Evolutionary conservation across 2,797 vertebrate genomes (phyloP), one percentile per base, ranked within the genome.

Genomic region (Urocyon cinereoargenteus): DNA sequence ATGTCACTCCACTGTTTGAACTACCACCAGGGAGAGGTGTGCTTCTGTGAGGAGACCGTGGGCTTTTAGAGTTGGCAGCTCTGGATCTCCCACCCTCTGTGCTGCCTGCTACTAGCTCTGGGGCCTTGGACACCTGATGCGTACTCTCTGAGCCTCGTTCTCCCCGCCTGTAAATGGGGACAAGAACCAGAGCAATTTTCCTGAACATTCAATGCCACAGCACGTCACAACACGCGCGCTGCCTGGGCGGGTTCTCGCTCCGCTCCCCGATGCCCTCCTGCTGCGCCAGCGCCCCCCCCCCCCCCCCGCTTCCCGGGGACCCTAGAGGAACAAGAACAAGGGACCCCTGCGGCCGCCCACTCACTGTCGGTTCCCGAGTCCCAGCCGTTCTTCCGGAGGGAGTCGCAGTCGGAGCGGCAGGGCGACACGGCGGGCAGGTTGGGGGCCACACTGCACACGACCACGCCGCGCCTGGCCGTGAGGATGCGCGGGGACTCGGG

Each of bases 381-480:
- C 99, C 99, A 99, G 0, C 99, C 99, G 61, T 99, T 99, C 97
- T 99, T 99, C 94, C 99, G 98, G 89, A 99, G 98, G 85, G 99
- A 99, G 97, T 99, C 99, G 3, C 99, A 99, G 97, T 99, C 99
- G 0, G 99, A 99, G 59, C 99, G 99, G 97, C 99, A 99, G 8
- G 99, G 99, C 0, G 99, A 99, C 53, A 99, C 99, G 0, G 99
- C 98, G 0, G 99, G 99, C 64, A 99, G 98, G 97, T 99, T 99
- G 77, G 99, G 99, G n/a, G 99, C 99, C 92, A 99, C 99, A 0
- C 99, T 99, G 98, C 99, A 99, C 86, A 99, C 99, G 34, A 99
- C 99, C 86, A 99, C 99, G 0, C 99, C 99, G 4, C 99, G 99
- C 87, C 99, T 98, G 68, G 99, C 99, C 0, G 99, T 99, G 73